A percentile compares a stretch with the other conserved stretches of the same genome.
Conservation (phyloP, 1,140 invertebrate species). For the Drosophila malerkotliana region DNA sequence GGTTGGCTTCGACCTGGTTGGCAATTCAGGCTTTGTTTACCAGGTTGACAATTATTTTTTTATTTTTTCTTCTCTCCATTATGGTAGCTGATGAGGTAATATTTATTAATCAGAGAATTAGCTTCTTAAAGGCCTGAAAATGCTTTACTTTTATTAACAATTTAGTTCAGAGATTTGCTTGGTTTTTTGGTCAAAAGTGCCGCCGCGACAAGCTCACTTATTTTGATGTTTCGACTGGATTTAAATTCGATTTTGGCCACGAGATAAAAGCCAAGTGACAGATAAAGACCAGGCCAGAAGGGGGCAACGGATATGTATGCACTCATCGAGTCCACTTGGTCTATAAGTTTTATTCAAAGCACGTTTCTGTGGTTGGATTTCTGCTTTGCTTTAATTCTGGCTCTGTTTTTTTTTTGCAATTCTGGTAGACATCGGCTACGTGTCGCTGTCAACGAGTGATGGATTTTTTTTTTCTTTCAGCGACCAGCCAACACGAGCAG, state of each 20-base stretch:
- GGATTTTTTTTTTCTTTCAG: slow-evolving; percentile 29
- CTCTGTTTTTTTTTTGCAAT: slow-evolving; percentile 28
- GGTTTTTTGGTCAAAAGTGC: slow-evolving; percentile 53
- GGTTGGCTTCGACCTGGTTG: slow-evolving; percentile 1
- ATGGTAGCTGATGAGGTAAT: slow-evolving; percentile 11
- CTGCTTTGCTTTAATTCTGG: slow-evolving; percentile 12
- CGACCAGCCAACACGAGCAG: slow-evolving; percentile 65
- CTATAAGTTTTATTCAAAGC: slow-evolving; percentile 67
- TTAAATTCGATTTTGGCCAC: slow-evolving; percentile 77
- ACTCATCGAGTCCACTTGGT: slow-evolving; percentile 21
- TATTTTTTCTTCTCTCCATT: slow-evolving; percentile 54
- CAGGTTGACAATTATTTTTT: slow-evolving; percentile 59
- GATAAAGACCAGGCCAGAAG: slow-evolving; percentile 22
- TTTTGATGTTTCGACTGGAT: slow-evolving; percentile 65
- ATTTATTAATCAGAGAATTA: neutral
- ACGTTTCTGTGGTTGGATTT: slow-evolving; percentile 64
- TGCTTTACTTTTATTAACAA: slow-evolving; percentile 12
- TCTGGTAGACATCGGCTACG: slow-evolving; percentile 56
- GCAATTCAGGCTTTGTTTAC: slow-evolving; percentile 44
- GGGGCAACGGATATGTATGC: slow-evolving; percentile 37
- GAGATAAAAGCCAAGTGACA: slow-evolving; percentile 64
- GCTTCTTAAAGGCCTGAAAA: neutral
- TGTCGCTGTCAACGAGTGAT: slow-evolving; percentile 68
- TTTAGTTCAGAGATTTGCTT: neutral
- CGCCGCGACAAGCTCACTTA: slow-evolving; percentile 56